A percentile compares a stretch with the other conserved stretches of the same genome.
These are phyloP conservation scores for Marisa cornuarietis DNA, from an alignment of 1,140 invertebrate genomes.

Conservation along the genomic window DNA sequence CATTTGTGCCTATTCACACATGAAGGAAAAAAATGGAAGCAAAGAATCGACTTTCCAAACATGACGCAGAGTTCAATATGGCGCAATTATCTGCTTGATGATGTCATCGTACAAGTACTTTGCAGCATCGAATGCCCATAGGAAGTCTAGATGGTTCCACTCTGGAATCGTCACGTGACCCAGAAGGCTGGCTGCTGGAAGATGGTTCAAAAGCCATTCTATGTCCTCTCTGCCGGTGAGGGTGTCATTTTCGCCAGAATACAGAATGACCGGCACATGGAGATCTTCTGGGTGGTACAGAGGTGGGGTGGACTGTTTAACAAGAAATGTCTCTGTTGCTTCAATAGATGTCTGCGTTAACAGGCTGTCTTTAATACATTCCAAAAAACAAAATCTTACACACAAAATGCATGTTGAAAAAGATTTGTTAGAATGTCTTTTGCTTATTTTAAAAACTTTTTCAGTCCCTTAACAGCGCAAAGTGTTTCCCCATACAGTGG, in stretches of 20 bases:
- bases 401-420: background rate
- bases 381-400: background rate
- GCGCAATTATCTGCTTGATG: constrained; percentile 21
- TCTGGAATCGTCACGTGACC: constrained; percentile 36
- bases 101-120: constrained; percentile 43
- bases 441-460: too few relatives aligned
- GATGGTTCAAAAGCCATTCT: constrained; percentile 66
- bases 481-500: too few relatives aligned
- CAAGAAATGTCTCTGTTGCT: background rate
- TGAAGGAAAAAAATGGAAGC: too few relatives aligned
- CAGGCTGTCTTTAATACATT: background rate
- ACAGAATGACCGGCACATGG: constrained; percentile 73
- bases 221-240: constrained; percentile 71
- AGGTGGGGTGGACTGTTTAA: constrained; percentile 69
- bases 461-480: background rate
- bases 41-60: background rate
- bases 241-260: constrained; percentile 78
- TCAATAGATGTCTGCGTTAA: background rate
- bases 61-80: background rate
- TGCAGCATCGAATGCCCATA: constrained; percentile 56
- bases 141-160: constrained; percentile 64
- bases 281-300: constrained; percentile 74
- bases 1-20: background rate
- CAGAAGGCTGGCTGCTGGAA: constrained; percentile 41
- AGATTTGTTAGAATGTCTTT: too few relatives aligned